Evolutionary conservation across 2,113 vertebrate genomes (phyloP).

Genomic region (Hemiprocne comata): DNA sequence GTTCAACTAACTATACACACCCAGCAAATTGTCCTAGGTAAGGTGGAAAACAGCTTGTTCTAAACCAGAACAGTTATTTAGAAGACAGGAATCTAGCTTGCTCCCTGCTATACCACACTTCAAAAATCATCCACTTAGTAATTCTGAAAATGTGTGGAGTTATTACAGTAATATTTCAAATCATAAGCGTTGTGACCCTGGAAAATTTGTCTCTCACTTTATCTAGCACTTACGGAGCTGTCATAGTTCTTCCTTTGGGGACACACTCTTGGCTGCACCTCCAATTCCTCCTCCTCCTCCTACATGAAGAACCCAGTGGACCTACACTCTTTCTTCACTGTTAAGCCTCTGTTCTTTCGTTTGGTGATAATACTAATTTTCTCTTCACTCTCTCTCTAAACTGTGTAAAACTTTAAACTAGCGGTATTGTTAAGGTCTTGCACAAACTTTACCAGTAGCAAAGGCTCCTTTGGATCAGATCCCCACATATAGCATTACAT

Average conservation of each 20-base stretch:
- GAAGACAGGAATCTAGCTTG: not conserved
- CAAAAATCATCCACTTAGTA: fast-evolving
- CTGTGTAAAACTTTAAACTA: not conserved
- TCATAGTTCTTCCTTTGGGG: not conserved
- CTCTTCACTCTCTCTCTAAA: not conserved
- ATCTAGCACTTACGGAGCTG: not conserved
- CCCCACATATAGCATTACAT: not conserved
- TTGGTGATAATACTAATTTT: not conserved
- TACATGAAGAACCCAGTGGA: not conserved
- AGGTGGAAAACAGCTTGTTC: not conserved
- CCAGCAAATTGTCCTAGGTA: not conserved
- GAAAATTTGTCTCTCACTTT: not conserved
- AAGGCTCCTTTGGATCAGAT: not conserved
- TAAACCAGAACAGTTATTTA: not conserved
- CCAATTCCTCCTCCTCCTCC: not conserved
- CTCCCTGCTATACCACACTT: not conserved
- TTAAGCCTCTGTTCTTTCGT: not conserved
- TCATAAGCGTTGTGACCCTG: not conserved
- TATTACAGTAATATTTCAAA: not conserved
- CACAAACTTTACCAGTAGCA: not conserved
- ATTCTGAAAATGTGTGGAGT: not conserved
- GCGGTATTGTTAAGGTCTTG: not conserved
- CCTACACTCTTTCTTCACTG: not conserved
- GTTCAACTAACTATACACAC: not conserved
- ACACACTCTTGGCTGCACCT: not conserved